Conservation (phyloP, 2,797 vertebrate species). For the Buphagus erythrorhynchus region DNA sequence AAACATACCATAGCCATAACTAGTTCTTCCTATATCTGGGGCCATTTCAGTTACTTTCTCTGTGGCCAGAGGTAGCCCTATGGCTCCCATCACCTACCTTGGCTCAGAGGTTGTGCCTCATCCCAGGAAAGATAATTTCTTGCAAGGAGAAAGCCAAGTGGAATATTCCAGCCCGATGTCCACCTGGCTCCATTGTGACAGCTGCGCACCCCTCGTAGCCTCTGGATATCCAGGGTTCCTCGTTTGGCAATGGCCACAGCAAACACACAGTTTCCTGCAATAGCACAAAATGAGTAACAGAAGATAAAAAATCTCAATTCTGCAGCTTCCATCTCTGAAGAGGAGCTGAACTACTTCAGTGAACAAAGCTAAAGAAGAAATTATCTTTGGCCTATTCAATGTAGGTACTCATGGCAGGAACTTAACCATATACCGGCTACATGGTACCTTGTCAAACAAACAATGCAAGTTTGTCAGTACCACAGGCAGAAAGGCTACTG, state of each 20-base stretch:
- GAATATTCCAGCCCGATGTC: slow-evolving; percentile 92
- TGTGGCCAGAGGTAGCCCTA: not conserved
- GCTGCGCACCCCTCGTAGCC: slow-evolving; percentile 81
- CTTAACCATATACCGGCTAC: not conserved
- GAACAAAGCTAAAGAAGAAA: not conserved
- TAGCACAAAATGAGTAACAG: not conserved
- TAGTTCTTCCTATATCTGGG: not conserved
- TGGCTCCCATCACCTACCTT: slow-evolving; percentile 74
- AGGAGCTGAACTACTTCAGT: not conserved
- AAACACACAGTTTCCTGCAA: slow-evolving; percentile 84
- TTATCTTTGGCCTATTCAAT: not conserved
- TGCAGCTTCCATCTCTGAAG: not conserved
- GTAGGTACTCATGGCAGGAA: not conserved
- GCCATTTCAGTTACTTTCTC: not conserved
- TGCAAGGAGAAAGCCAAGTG: slow-evolving; percentile 88
- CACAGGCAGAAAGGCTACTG: not conserved
- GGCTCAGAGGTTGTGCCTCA: slow-evolving; percentile 84
- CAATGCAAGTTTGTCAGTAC: not conserved
- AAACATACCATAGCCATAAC: not conserved
- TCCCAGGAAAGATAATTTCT: slow-evolving; percentile 86
- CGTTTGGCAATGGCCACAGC: slow-evolving; percentile 86
- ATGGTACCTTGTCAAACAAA: not conserved
- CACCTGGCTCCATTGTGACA: slow-evolving; percentile 89
- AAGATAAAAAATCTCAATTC: not conserved
- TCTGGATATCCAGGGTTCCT: slow-evolving; percentile 78